Percentiles rank a stretch among this genome's conserved stretches.
These are phyloP conservation scores for Eumeta japonica DNA, from an alignment of 1,140 invertebrate genomes.

Conservation along the genomic window DNA sequence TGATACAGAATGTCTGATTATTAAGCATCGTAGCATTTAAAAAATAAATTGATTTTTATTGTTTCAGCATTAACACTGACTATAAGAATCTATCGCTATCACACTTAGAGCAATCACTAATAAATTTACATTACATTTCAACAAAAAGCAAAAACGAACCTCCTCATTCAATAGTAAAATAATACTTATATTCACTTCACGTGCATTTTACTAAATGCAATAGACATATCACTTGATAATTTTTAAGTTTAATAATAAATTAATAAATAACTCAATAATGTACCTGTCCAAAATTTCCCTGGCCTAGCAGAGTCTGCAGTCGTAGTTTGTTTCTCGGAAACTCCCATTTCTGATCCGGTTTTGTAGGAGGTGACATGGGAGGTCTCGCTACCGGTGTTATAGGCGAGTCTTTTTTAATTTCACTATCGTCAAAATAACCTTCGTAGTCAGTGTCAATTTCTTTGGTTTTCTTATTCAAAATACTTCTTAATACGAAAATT, in stretches of 20 bases:
- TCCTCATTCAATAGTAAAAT: too few relatives aligned
- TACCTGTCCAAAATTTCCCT: constrained; percentile 83
- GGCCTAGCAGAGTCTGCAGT: constrained; percentile 74
- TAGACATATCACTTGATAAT: too few relatives aligned
- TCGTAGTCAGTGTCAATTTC: constrained; percentile 62
- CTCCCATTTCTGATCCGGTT: constrained; percentile 68
- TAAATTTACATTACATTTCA: too few relatives aligned
- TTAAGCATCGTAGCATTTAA: too few relatives aligned
- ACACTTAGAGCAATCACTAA: too few relatives aligned
- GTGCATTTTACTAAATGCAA: too few relatives aligned
- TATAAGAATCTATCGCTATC: too few relatives aligned
- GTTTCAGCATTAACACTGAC: too few relatives aligned
- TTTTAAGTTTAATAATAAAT: too few relatives aligned
- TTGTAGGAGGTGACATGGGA: constrained; percentile 52
- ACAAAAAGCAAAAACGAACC: too few relatives aligned
- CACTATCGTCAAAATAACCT: constrained; percentile 58
- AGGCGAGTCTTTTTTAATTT: constrained; percentile 50
- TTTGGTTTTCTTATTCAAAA: constrained; percentile 58
- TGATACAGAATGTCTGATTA: too few relatives aligned
- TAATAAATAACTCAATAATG: constrained; percentile 14
- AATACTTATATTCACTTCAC: constrained; percentile 3
- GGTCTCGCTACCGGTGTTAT: constrained; percentile 54
- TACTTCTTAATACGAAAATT: constrained; percentile 55
- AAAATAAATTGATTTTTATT: too few relatives aligned
- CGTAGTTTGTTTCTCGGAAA: constrained; percentile 76